A percentile compares a stretch with the other conserved stretches of the same genome.
phyloP scores from a whole-genome alignment of 2,888 invertebrate genomes.

The Cheilosia vernalis region DNA sequence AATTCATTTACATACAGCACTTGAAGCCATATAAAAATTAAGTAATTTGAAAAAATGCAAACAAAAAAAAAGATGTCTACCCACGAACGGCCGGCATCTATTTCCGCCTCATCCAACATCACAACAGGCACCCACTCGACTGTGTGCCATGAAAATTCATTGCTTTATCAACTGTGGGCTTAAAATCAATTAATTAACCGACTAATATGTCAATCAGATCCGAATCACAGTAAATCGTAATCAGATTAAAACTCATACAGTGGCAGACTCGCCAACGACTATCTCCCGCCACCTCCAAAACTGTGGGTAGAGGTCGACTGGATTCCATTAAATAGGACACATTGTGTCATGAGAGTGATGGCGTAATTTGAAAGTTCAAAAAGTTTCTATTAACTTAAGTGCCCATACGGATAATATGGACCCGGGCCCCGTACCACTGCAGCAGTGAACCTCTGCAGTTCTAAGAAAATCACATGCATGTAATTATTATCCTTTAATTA shows the following conservation, averaged over 20 bases:
- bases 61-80: not conserved
- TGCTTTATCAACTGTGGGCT: slow-evolving; percentile 66
- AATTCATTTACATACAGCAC: slow-evolving; percentile 64
- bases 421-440: no score
- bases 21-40: slow-evolving; percentile 44
- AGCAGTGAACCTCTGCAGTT: slow-evolving; percentile 10
- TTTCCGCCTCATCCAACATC: not conserved
- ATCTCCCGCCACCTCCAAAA: not conserved
- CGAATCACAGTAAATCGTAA: slow-evolving; percentile 74
- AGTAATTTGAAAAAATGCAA: slow-evolving; percentile 19
- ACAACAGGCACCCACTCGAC: slow-evolving; percentile 9
- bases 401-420: not conserved
- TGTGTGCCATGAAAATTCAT: slow-evolving; percentile 59
- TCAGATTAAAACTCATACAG: slow-evolving; percentile 70
- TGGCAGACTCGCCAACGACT: slow-evolving; percentile 19
- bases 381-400: slow-evolving; percentile 27
- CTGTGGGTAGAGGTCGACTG: slow-evolving; percentile 1
- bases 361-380: slow-evolving; percentile 11
- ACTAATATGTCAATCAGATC: slow-evolving; percentile 75
- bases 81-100: not conserved
- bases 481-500: slow-evolving; percentile 74
- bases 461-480: slow-evolving; percentile 39
- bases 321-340: slow-evolving; percentile 31
- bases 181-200: slow-evolving; percentile 75
- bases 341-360: not conserved